A percentile compares a stretch with the other conserved stretches of the same genome.
phyloP scores from a whole-genome alignment of 2,113 vertebrate species.

The Larimichthys polyactis region DNA sequence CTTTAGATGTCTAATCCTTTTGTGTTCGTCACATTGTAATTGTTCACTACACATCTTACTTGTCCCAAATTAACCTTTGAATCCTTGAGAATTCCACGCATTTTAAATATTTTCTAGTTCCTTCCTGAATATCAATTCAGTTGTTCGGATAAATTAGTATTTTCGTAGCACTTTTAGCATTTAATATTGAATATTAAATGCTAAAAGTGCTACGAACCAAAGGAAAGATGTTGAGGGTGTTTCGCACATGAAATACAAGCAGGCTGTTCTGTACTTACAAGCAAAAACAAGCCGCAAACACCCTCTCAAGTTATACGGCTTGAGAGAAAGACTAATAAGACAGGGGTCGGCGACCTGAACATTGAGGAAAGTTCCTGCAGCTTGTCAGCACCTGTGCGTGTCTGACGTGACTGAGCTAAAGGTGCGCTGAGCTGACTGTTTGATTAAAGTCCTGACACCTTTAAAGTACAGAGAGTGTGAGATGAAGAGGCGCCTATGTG shows the following conservation, averaged over 20 bases:
- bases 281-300: slow-evolving; percentile 33
- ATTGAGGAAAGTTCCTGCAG: slow-evolving; percentile 48
- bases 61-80: background rate
- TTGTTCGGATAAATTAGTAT: background rate
- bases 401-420: slow-evolving; percentile 46
- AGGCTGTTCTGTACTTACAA: slow-evolving; percentile 17
- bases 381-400: slow-evolving; percentile 53
- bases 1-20: background rate
- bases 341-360: slow-evolving; percentile 54
- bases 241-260: background rate
- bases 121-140: background rate
- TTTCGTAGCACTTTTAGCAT: background rate
- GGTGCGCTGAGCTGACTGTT: slow-evolving; percentile 23
- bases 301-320: slow-evolving; percentile 22
- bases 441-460: slow-evolving; percentile 65
- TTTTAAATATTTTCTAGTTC: background rate
- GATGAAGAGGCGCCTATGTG: slow-evolving; percentile 43
- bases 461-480: slow-evolving; percentile 60
- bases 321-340: slow-evolving; percentile 32
- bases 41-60: background rate
- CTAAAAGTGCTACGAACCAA: no score
- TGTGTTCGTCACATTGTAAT: background rate
- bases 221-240: background rate
- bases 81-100: background rate
- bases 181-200: no score